These are phyloP conservation scores for Sylvilagus floridanus DNA, from an alignment of 2,797 vertebrate genomes.

Conservation along the genomic window DNA sequence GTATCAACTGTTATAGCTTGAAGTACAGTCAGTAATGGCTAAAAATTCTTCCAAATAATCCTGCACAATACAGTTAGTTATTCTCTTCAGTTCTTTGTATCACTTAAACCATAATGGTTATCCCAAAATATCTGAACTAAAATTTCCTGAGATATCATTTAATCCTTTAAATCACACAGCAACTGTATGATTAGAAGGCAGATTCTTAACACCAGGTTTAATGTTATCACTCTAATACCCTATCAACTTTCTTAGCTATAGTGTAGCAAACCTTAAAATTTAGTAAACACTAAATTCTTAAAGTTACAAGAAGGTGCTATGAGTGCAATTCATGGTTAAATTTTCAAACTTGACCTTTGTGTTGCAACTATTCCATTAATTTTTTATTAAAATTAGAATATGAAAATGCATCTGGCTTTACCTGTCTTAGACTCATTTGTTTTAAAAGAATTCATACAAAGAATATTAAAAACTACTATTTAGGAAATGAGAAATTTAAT, in stretches of 20 bases:
- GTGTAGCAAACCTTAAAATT: neutral
- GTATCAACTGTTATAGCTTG: neutral
- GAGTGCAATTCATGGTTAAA: neutral
- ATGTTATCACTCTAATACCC: neutral
- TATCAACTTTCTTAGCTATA: neutral
- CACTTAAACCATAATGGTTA: neutral
- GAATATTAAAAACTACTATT: neutral
- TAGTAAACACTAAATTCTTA: conserved; percentile 12
- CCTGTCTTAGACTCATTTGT: neutral
- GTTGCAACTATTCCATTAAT: neutral
- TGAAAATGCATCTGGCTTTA: neutral
- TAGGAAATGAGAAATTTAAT: neutral
- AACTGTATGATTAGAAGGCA: neutral
- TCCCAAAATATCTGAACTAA: conserved; percentile 33
- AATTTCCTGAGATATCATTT: neutral
- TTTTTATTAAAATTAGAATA: neutral
- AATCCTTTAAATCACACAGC: neutral
- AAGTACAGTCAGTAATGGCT: neutral
- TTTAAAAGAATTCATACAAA: neutral
- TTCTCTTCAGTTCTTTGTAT: neutral
- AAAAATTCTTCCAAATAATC: neutral
- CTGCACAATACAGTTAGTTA: neutral
- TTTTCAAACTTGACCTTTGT: neutral
- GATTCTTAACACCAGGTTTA: neutral
- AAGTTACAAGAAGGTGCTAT: neutral